These are phyloP conservation scores for sheep (Ovis aries) DNA, from an alignment of 2,113 vertebrate species.

Conservation along the genomic window ARS-UI_Ramb_v3.0 NC_056080.1:88662501-88663000, in stretches of 20 bases:
- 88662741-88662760: background rate
- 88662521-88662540: constrained; percentile 25
- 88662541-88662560: constrained; percentile 29
- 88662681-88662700: background rate
- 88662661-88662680: background rate
- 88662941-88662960: background rate
- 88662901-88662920: background rate
- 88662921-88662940: background rate
- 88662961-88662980: background rate
- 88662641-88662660: background rate
- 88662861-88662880: background rate
- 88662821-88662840: background rate
- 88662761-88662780: background rate
- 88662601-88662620: background rate
- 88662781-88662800: background rate
- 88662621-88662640: background rate
- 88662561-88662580: background rate
- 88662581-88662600: background rate
- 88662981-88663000: background rate
- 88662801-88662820: background rate
- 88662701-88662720: background rate
- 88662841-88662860: background rate
- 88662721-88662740: background rate
- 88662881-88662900: background rate
- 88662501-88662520: constrained; percentile 37